Evolutionary conservation across 2,888 invertebrate genomes (phyloP).

Genomic region (Seira musarum): DNA sequence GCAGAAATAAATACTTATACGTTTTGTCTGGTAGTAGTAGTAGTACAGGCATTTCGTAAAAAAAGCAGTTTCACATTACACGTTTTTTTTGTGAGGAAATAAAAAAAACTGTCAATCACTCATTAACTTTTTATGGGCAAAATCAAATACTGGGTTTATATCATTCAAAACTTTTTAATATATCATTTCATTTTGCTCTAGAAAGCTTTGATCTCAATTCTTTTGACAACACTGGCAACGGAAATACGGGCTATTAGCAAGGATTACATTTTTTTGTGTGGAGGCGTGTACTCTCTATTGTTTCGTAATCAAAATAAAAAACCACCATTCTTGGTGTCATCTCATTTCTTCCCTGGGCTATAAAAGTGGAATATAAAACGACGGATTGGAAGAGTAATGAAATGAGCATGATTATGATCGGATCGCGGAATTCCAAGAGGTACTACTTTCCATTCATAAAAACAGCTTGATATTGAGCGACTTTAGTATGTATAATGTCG

Average conservation of each 20-base stretch:
- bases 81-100: constrained; percentile 31
- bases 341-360: too few species aligned
- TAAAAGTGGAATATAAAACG: too few species aligned
- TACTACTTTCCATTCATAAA: too few species aligned
- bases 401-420: too few species aligned
- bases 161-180: constrained; percentile 7
- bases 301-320: constrained; percentile 18
- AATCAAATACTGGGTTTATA: not conserved
- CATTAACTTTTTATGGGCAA: constrained; percentile 27
- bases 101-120: constrained; percentile 51
- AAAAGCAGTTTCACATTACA: constrained; percentile 41
- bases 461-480: too few species aligned
- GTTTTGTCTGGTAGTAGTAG: not conserved
- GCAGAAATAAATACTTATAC: not conserved
- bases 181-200: not conserved
- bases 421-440: too few species aligned
- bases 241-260: constrained; percentile 68
- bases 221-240: constrained; percentile 59
- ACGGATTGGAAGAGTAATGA: too few species aligned
- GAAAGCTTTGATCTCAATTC: constrained; percentile 1
- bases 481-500: too few species aligned
- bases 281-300: constrained; percentile 11
- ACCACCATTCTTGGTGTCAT: constrained; percentile 13
- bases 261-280: constrained; percentile 47
- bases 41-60: not conserved